These are phyloP conservation scores for Pseudomyrmex flavicornis DNA, from an alignment of 1,140 invertebrate genomes.

Conservation along the genomic window DNA sequence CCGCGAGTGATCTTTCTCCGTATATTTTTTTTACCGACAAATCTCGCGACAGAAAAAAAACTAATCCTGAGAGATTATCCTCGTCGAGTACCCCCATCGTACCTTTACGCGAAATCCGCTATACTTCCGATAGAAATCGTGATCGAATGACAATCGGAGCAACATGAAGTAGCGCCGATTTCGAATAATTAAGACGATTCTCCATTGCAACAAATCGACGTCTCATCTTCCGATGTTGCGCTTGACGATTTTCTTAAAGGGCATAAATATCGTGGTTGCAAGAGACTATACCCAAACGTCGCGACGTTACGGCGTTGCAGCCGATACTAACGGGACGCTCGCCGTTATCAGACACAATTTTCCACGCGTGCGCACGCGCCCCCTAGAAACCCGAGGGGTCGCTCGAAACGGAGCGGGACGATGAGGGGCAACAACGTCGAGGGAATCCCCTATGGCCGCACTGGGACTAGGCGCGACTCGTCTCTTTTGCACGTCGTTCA, in stretches of 20 bases:
- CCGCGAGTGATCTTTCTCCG: not conserved
- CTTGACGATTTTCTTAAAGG: slow-evolving; percentile 7
- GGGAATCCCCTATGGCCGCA: slow-evolving; percentile 62
- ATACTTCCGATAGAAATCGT: slow-evolving; percentile 6
- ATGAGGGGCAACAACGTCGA: slow-evolving; percentile 36
- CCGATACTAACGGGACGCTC: slow-evolving; percentile 75
- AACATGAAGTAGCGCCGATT: slow-evolving; percentile 3
- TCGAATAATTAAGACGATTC: not conserved
- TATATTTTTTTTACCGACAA: not conserved
- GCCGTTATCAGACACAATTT: slow-evolving; percentile 76
- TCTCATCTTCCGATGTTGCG: slow-evolving; percentile 37
- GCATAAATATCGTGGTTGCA: slow-evolving; percentile 13
- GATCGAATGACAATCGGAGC: slow-evolving; percentile 10
- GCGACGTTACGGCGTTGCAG: slow-evolving; percentile 74
- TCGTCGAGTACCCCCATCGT: not conserved
- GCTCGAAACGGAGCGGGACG: slow-evolving; percentile 14
- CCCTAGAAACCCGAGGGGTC: slow-evolving; percentile 41
- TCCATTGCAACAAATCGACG: not conserved
- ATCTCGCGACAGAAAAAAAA: not conserved
- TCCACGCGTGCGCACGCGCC: slow-evolving; percentile 71
- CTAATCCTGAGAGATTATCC: no score
- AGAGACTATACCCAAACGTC: slow-evolving; percentile 51
- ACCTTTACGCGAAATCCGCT: slow-evolving; percentile 35
- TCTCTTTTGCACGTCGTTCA: slow-evolving; percentile 45
- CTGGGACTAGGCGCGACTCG: slow-evolving; percentile 71